Evolutionary conservation across 2,888 invertebrate species (phyloP).

Genomic region (Rhagonycha fulva): DNA sequence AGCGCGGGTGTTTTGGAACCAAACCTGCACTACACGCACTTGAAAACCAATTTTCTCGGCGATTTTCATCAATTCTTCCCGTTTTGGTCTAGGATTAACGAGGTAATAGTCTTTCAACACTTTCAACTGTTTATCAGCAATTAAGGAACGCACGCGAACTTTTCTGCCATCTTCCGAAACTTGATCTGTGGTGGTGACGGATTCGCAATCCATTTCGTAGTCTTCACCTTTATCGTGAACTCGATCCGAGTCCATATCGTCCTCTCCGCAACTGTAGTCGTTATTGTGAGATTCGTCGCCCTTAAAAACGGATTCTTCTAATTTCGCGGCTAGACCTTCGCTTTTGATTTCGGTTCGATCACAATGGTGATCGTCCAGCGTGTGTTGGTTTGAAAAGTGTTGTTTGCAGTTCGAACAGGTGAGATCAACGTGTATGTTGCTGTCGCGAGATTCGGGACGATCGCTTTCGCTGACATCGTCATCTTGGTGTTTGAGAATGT

Average conservation of each 20-base stretch:
- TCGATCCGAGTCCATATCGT: slow-evolving; percentile 58
- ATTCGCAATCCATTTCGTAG: slow-evolving; percentile 61
- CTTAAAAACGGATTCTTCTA: slow-evolving; percentile 67
- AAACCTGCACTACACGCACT: slow-evolving; percentile 86
- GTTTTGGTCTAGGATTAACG: slow-evolving; percentile 89
- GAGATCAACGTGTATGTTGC: slow-evolving; percentile 50
- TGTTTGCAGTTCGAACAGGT: slow-evolving; percentile 65
- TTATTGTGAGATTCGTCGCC: slow-evolving; percentile 60
- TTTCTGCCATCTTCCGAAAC: slow-evolving; percentile 67
- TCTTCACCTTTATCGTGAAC: slow-evolving; percentile 58
- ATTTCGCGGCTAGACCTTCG: slow-evolving; percentile 78
- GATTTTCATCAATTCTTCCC: slow-evolving; percentile 90
- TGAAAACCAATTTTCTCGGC: slow-evolving; percentile 78
- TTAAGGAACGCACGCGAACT: slow-evolving; percentile 89
- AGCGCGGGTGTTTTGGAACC: slow-evolving; percentile 96
- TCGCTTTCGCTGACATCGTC: slow-evolving; percentile 58
- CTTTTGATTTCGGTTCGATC: slow-evolving; percentile 66
- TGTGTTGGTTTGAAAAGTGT: slow-evolving; percentile 62
- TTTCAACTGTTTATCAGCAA: slow-evolving; percentile 91
- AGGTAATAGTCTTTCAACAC: slow-evolving; percentile 89
- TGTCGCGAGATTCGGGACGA: slow-evolving; percentile 46
- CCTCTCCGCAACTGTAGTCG: slow-evolving; percentile 65
- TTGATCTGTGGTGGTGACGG: slow-evolving; percentile 54
- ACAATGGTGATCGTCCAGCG: slow-evolving; percentile 75
- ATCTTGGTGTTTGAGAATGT: slow-evolving; percentile 68